Conservation (phyloP, 2,797 vertebrate genomes). For the Nyctalus aviator region DNA sequence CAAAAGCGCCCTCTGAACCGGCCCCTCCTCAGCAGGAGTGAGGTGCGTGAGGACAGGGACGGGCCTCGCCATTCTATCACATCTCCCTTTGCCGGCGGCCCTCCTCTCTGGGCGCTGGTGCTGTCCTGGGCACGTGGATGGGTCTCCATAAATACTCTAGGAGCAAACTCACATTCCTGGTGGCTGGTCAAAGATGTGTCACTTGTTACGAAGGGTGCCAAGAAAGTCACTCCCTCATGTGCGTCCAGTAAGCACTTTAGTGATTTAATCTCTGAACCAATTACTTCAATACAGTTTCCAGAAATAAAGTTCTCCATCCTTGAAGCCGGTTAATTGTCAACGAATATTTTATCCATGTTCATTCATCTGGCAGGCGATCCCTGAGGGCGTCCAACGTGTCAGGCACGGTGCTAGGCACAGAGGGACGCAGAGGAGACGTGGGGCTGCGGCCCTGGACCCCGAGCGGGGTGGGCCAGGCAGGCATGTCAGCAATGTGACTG, state of each 20-base stretch:
- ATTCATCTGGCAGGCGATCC: slow-evolving; percentile 57
- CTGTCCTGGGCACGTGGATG: neutral
- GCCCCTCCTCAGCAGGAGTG: neutral
- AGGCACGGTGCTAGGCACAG: neutral
- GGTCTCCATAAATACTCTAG: slow-evolving; percentile 58
- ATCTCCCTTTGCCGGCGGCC: neutral
- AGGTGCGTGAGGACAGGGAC: neutral
- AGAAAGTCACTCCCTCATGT: slow-evolving; percentile 74
- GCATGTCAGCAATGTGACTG: neutral
- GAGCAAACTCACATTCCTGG: slow-evolving; percentile 76
- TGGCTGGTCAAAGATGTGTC: slow-evolving; percentile 77
- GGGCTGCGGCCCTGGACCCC: neutral
- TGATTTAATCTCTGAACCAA: slow-evolving; percentile 79
- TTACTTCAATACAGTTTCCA: slow-evolving; percentile 78
- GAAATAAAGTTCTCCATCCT: slow-evolving; percentile 72
- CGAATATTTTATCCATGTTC: slow-evolving; percentile 63
- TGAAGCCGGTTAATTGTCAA: slow-evolving; percentile 79
- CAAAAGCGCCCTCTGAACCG: slow-evolving; percentile 40
- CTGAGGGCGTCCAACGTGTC: slow-evolving; percentile 24
- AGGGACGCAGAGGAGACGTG: neutral
- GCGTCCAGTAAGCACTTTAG: slow-evolving; percentile 75
- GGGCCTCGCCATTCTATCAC: neutral
- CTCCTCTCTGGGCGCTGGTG: neutral
- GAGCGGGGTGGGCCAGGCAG: neutral
- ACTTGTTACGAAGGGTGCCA: slow-evolving; percentile 74